Base-by-base conservation (phyloP, 2,113 vertebrate genomes). In the Verasper variegatus region DNA sequence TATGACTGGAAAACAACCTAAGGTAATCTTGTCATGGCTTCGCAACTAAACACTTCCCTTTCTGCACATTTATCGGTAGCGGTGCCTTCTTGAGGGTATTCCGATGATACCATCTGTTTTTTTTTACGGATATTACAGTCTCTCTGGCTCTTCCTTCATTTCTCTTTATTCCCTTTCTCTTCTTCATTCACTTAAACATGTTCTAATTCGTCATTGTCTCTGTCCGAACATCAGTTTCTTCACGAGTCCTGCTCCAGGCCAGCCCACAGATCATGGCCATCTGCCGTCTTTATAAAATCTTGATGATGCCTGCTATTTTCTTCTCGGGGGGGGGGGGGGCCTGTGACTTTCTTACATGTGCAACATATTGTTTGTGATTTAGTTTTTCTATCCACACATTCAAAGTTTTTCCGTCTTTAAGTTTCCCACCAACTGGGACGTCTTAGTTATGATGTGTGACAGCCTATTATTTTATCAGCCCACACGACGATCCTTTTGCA, bases 1-100 rank as follows among this genome's bases (percentile, higher is more conserved):
- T 56, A 47, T 74, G 47, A 80, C 13, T 51, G 26, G 55, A 87
- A 62, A 75, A 77, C 47, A 74, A 64, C 56, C 71, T 3, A 1
- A 56, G 40, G 55, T 42, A 21, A 71, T 83, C 35, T 56, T 5
- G 27, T 62, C 54, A 72, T 23, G 11, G 64, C 37, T 79, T 58
- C 18, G 2, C 56, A 70, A 51, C 27, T 45, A 42, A 72, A 56
- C 2, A 3, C 61, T 42, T 58, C 58, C 37, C 21, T 45, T 56
- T 37, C n/a, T 73, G n/a, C 40, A 21, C 49, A 59, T 86, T 76
- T 60, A 67, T 72, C 10, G 67, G 57, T 27, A 18, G 37, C 20
- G 24, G 42, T 69, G 18, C 60, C 59, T 71, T 83, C 75, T 70
- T 58, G 3, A 64, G 57, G 75, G 40, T 37, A 5, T 40, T 65